phyloP scores from a whole-genome alignment of 2,113 vertebrate species.

The Clinocottus analis region DNA sequence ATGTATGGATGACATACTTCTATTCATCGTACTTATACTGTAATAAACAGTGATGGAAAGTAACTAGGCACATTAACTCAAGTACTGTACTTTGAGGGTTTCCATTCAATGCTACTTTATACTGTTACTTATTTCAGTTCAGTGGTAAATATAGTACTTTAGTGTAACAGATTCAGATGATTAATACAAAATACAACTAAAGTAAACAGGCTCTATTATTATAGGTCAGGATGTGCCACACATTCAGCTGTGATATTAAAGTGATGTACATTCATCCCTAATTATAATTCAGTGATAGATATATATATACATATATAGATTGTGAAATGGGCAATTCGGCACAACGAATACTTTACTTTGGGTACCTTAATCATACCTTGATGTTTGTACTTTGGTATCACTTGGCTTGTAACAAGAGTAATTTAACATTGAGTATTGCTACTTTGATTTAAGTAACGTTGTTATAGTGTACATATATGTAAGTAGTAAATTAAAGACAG shows the following conservation, averaged over 20 bases:
- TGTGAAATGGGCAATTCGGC: background rate
- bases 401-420: too few species aligned
- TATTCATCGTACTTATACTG: background rate
- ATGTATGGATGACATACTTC: background rate
- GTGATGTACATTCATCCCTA: background rate
- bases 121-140: background rate
- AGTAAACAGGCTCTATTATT: background rate
- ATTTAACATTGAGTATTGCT: background rate
- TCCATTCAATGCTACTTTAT: background rate
- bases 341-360: background rate
- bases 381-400: background rate
- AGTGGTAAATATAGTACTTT: background rate
- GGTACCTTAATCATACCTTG: background rate
- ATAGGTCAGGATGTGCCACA: background rate
- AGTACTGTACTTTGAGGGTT: background rate
- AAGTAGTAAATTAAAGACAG: background rate
- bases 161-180: background rate
- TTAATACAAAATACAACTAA: background rate
- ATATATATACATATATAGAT: background rate
- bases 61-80: background rate
- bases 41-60: background rate
- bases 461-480: too few species aligned
- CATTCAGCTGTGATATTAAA: background rate
- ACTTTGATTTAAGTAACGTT: too few species aligned
- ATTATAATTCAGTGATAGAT: background rate